Base-by-base conservation (phyloP, 2,113 vertebrate species). In the Myotis yumanensis region DNA sequence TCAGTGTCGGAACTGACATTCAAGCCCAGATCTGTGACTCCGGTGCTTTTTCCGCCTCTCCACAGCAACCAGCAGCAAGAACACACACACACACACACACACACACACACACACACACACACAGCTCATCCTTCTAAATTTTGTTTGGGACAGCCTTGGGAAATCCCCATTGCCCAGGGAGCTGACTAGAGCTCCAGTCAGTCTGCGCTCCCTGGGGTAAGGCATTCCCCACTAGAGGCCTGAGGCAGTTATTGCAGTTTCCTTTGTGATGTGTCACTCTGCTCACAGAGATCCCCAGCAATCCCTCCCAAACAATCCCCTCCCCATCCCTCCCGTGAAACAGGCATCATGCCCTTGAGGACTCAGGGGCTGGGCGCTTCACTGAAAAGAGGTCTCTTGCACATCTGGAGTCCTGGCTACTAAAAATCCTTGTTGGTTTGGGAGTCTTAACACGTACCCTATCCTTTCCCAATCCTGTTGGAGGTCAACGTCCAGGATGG, bases 251-350 rank as follows among this genome's bases (percentile, higher is more conserved):
- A 90, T 16, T 92, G 75, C 96, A 77, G 8, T 96, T 96, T 79
- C 92, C 93, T 96, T 87, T 94, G 85, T 94, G 92, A 96, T 90
- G 82, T 96, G 92, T 95, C 93, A 95, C 85, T 92, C 72, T 57
- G 23, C 22, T 93, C 72, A 4, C 77, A 81, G 85, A 94, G 73
- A 93, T 91, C 54, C 88, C 4, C 0, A 59, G 95, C 79, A 92
- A 52, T 73, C 81, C 93, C 82, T 88, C 88, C 76, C 17, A 22
- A 96, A 95, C 52, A 83, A 86, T 17, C 22, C 85, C 22, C 30
- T 57, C 77, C 22, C 48, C 40, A 64, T 0, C 71, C 73, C 77
- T 94, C 68, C 80, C 57, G 5, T 52, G 35, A 77, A 94, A 93
- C 81, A 94, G 46, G 54, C 82, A 82, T 84, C 69, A 18, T 43